Evolutionary conservation across 2,113 vertebrate species (phyloP).

Genomic region (Lepus europaeus): DNA sequence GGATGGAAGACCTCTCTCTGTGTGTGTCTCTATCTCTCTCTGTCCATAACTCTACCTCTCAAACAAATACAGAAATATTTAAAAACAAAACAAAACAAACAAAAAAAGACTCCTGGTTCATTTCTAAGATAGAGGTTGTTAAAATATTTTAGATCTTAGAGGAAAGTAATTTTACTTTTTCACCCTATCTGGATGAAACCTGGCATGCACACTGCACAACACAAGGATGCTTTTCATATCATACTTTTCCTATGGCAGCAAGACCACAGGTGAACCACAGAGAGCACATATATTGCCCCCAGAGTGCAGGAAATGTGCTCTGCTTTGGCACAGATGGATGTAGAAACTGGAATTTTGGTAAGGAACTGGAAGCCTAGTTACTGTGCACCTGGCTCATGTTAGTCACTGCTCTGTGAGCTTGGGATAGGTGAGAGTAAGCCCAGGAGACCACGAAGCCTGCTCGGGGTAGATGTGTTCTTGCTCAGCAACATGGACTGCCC

Average conservation of each 20-base stretch:
- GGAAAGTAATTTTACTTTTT: background rate
- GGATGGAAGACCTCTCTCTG: too few species aligned
- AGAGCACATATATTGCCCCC: accelerated
- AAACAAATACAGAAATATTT: too few species aligned
- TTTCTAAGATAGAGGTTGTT: background rate
- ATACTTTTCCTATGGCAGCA: background rate
- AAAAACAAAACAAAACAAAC: too few species aligned
- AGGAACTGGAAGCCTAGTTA: background rate
- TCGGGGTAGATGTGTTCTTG: accelerated
- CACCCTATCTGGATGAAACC: background rate
- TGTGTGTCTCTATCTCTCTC: too few species aligned
- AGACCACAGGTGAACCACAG: background rate
- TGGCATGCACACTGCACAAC: background rate
- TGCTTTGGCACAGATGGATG: background rate
- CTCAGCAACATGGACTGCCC: accelerated
- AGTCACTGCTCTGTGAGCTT: background rate
- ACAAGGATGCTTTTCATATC: background rate
- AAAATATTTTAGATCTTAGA: background rate
- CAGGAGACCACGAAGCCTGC: accelerated
- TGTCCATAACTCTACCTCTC: too few species aligned
- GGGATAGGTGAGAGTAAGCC: background rate
- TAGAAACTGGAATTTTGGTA: background rate
- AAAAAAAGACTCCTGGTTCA: background rate
- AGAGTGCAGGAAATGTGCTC: too few species aligned
- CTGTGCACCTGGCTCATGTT: background rate